Conservation (phyloP, 2,888 invertebrate species). For the Lomographa bimaculata region DNA sequence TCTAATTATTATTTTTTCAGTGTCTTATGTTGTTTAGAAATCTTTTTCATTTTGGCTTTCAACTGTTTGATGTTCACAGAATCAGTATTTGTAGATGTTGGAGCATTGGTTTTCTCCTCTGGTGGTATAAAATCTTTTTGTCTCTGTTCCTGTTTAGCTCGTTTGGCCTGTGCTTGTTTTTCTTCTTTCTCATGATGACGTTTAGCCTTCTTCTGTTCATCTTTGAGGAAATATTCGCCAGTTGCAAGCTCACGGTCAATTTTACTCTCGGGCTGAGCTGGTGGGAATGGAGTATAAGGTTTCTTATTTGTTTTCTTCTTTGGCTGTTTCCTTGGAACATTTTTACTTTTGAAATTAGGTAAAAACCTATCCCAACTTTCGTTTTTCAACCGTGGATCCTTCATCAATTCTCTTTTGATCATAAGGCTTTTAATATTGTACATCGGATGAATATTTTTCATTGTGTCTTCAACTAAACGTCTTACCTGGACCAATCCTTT, state of each 20-base stretch:
- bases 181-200: constrained; percentile 89
- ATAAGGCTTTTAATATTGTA: constrained; percentile 98
- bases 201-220: constrained; percentile 89
- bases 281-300: constrained; percentile 98
- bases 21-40: constrained; percentile 75
- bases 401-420: constrained; percentile 97
- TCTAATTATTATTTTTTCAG: constrained; percentile 31
- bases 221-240: constrained; percentile 98
- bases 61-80: constrained; percentile 87
- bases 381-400: constrained; percentile 94
- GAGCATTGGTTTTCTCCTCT: constrained; percentile 75
- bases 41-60: constrained; percentile 90
- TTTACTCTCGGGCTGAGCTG: constrained; percentile 96
- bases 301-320: constrained; percentile 95
- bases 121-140: constrained; percentile 93
- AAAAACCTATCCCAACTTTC: constrained; percentile 99
- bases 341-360: constrained; percentile 96
- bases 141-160: constrained; percentile 89
- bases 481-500: constrained; percentile 94
- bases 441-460: constrained; percentile 99
- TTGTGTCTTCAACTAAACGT: constrained; percentile 96
- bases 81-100: constrained; percentile 42
- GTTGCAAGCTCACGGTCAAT: constrained; percentile 96
- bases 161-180: constrained; percentile 89
- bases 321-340: constrained; percentile 94